Base-by-base conservation (phyloP, 2,888 invertebrate species). In the Ophonus ardosiacus region DNA sequence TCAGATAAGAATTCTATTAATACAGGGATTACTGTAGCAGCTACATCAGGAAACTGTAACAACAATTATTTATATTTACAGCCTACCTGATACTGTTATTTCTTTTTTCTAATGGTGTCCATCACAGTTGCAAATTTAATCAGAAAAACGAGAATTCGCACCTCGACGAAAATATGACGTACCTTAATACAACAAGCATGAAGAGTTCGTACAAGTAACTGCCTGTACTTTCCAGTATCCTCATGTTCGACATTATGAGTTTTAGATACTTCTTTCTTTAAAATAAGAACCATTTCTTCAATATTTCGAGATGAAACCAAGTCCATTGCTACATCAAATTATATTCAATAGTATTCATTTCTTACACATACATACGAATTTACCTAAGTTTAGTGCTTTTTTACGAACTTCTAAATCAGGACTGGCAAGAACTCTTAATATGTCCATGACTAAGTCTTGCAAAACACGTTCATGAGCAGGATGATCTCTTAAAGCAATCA, bases 361-460 rank as follows among this genome's bases (percentile, higher is more conserved):
- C 6, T 6, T 31, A 31, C 5, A 31, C 5, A 31, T 31, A 31
- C 31, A 31, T 31, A 31, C 31, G 31, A 31, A 31, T 31, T 88
- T 81, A 93, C 93, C 94, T 31, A 98, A 92, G 86, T 95, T 95
- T 65, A 96, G 91, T 0, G 98, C 97, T 91, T 98, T 98, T 86
- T 95, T 94, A 78, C 98, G 93, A 0, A 99, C 99, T 93, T 99
- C 99, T 87, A 98, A 93, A 90, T 99, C 99, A 2, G 98, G 98
- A 61, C 97, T 96, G 86, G 96, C 95, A 85, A 99, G 92, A 68
- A 99, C 99, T 17, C 99, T 93, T 87, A 99, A 92, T 89, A 99
- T 97, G 92, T 99, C 99, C 99, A 99, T 99, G 68, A 99, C 98
- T 17, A 98, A 93, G 89, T 97, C 98, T 87, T 96, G 95, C 86